Percentiles rank a stretch among this genome's conserved stretches.
These are phyloP conservation scores for Isotomurus palustris DNA, from an alignment of 2,888 invertebrate genomes.

Conservation along the genomic window DNA sequence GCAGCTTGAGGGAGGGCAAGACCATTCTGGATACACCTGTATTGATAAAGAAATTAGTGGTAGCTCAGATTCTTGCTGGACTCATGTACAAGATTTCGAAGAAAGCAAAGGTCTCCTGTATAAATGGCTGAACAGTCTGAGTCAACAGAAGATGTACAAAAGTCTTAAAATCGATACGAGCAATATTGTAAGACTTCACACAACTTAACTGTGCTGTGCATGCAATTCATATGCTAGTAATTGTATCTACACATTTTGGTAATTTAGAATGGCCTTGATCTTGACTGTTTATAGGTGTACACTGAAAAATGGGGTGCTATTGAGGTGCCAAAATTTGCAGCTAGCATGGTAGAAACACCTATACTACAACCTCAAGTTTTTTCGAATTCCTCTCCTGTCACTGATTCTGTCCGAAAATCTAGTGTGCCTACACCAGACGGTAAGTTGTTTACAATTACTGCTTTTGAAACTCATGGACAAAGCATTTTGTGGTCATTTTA, in stretches of 20 bases:
- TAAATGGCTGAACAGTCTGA: constrained; percentile 38
- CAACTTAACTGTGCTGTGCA: background rate
- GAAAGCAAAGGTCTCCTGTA: constrained; percentile 38
- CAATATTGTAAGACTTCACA: constrained; percentile 36
- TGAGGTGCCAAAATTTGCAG: constrained; percentile 44
- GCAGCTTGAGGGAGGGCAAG: too few relatives aligned
- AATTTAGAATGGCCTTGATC: background rate
- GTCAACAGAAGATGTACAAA: constrained; percentile 32
- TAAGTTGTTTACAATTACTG: too few relatives aligned
- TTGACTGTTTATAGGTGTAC: constrained; percentile 32
- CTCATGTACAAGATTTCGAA: constrained; percentile 41
- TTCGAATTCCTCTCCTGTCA: background rate
- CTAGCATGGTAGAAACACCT: constrained; percentile 37
- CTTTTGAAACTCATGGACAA: too few relatives aligned
- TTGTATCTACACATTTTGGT: too few relatives aligned
- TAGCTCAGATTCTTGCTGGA: constrained; percentile 25
- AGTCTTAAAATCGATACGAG: constrained; percentile 40
- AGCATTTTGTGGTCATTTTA: too few relatives aligned
- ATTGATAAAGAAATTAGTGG: constrained; percentile 32
- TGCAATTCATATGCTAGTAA: too few relatives aligned
- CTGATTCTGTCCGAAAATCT: background rate
- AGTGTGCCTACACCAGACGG: background rate
- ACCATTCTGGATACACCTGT: constrained; percentile 3
- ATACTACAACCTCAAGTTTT: constrained; percentile 36
- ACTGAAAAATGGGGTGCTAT: constrained; percentile 41